Percentiles rank a stretch among this genome's conserved stretches.
Conservation (phyloP, 2,888 invertebrate genomes). For the Marasmarcha lunaedactyla region DNA sequence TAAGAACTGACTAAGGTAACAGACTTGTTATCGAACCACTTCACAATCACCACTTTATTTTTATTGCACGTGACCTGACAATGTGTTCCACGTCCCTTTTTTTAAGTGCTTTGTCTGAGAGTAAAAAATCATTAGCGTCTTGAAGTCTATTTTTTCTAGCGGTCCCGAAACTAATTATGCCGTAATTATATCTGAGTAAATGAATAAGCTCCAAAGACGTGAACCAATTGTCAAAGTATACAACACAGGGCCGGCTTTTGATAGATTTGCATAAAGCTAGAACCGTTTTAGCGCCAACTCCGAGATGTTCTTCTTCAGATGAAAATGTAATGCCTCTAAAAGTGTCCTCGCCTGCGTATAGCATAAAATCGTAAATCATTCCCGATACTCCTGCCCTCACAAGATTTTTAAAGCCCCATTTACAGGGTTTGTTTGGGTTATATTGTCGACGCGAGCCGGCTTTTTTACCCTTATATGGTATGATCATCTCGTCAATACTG, state of each 20-base stretch:
- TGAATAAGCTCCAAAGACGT: slow-evolving; percentile 2
- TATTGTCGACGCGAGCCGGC: slow-evolving; percentile 18
- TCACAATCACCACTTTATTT: slow-evolving; percentile 4
- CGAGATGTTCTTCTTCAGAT: too few species aligned
- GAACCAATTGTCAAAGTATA: slow-evolving; percentile 6
- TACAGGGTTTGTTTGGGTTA: too few species aligned
- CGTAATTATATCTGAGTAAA: not conserved
- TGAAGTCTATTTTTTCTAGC: not conserved
- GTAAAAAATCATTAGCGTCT: slow-evolving; percentile 1
- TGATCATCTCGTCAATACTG: slow-evolving; percentile 20
- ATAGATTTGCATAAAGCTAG: too few species aligned
- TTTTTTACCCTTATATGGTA: slow-evolving; percentile 19
- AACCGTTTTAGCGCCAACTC: too few species aligned
- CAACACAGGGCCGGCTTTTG: too few species aligned
- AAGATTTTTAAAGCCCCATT: too few species aligned
- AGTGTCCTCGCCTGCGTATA: too few species aligned
- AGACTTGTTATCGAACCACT: slow-evolving; percentile 4
- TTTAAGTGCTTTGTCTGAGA: slow-evolving; percentile 5
- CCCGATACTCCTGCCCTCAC: too few species aligned
- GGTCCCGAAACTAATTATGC: not conserved
- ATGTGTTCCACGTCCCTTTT: slow-evolving; percentile 5
- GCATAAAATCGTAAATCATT: too few species aligned
- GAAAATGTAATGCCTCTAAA: too few species aligned
- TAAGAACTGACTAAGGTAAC: not conserved
- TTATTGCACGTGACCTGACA: too few species aligned